Evolutionary conservation across 2,113 vertebrate genomes (phyloP).

Genomic region (Psilopsiagon aymara): DNA sequence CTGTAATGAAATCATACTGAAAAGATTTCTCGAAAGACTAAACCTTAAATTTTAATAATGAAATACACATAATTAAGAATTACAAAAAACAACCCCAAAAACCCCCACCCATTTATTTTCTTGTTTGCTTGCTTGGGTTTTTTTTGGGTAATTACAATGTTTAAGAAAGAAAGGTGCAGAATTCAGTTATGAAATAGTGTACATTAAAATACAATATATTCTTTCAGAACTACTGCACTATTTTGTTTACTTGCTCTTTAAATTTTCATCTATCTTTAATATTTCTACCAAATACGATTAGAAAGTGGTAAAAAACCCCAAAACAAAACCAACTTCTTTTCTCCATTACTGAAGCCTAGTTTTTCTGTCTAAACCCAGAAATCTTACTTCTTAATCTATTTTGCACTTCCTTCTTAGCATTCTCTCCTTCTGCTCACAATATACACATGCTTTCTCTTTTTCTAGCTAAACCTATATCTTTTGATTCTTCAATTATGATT

Average conservation of each 20-base stretch:
- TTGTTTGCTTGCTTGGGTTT: not conserved
- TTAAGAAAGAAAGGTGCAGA: not conserved
- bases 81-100: not conserved
- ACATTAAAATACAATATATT: not conserved
- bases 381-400: not conserved
- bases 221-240: not conserved
- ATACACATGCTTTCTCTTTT: not conserved
- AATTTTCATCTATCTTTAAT: not conserved
- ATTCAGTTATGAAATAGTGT: not conserved
- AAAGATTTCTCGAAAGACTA: not conserved
- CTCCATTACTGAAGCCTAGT: not conserved
- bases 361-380: not conserved
- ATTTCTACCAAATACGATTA: not conserved
- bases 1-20: conserved; percentile 4
- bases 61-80: not conserved
- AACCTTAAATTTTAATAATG: not conserved
- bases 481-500: not conserved
- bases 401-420: not conserved
- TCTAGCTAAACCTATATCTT: not conserved
- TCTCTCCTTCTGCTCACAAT: not conserved
- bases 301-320: rapidly evolving
- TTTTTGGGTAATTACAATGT: not conserved
- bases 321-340: not conserved
- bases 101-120: not conserved
- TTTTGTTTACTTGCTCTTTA: not conserved